phyloP scores from a whole-genome alignment of 2,797 vertebrate species.

The Oreonectes daqikongensis region DNA sequence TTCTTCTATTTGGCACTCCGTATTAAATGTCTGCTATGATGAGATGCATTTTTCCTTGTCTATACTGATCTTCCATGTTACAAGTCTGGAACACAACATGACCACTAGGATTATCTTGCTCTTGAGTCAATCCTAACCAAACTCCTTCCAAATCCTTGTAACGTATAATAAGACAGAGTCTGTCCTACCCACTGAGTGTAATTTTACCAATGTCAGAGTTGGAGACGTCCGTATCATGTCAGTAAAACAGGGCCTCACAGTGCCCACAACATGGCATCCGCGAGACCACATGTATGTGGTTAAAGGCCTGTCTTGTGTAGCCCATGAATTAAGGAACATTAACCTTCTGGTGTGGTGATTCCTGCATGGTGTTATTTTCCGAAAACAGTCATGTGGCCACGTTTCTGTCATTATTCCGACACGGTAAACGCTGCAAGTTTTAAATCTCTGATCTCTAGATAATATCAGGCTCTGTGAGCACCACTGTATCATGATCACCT shows the following conservation, averaged over 20 bases:
- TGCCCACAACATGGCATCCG: slow-evolving; percentile 30
- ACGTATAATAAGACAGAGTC: slow-evolving; percentile 52
- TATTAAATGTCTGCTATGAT: neutral
- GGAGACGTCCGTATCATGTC: slow-evolving; percentile 30
- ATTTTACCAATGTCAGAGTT: slow-evolving; percentile 25
- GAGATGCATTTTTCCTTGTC: slow-evolving; percentile 5
- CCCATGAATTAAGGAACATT: slow-evolving; percentile 47
- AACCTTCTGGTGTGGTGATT: slow-evolving; percentile 34
- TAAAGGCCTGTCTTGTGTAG: slow-evolving; percentile 46
- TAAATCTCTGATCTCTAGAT: slow-evolving; percentile 43
- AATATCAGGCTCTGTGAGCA: slow-evolving; percentile 12
- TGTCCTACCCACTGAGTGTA: slow-evolving; percentile 31
- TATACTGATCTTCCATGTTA: slow-evolving; percentile 28
- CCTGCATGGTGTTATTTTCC: slow-evolving; percentile 33
- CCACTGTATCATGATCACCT: slow-evolving; percentile 23
- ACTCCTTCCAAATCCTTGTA: slow-evolving; percentile 44
- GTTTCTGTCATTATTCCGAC: slow-evolving; percentile 26
- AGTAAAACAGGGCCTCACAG: slow-evolving; percentile 23
- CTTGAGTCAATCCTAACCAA: slow-evolving; percentile 33
- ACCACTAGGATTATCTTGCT: slow-evolving; percentile 25
- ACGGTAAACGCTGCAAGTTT: slow-evolving; percentile 14
- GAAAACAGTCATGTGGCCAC: slow-evolving; percentile 40
- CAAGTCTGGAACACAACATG: slow-evolving; percentile 34
- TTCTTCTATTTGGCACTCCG: neutral
- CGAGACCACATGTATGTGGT: slow-evolving; percentile 43